Evolutionary conservation across 2,113 vertebrate genomes (phyloP), one percentile per base, ranked within the genome.

Genomic region (Thunnus thynnus): DNA sequence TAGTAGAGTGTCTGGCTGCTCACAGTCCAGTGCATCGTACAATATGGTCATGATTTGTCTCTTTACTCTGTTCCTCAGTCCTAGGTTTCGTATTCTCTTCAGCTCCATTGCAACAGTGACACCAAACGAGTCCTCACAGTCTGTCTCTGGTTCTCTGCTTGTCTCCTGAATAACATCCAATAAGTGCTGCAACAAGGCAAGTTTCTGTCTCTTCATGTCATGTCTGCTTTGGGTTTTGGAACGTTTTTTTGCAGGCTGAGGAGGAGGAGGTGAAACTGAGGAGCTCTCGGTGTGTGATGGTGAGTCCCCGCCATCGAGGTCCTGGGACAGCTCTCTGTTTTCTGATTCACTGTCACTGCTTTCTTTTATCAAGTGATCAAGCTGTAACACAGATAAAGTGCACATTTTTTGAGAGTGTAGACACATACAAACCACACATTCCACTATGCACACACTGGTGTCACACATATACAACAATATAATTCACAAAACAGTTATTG

Each of bases 21-120:
- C 63, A 25, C 52, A 76, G 41, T 66, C 73, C 1, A 66, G 17
- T 5, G 62, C 52, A 13, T 76, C 62, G 8, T 48, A 66, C 10
- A 64, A 14, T 2, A 55, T 6, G 1, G 17, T 57, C 62, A 57
- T 65, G 9, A 55, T 75, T 13, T 64, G 48, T 44, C 60, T 54
- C 13, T 64, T 54, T 11, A 63, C 58, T 4, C 20, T 44, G 50
- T 52, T 54, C 72, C 72, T 74, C 50, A 65, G 61, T 0, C 6
- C 11, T 0, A 13, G 51, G 51, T 22, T 64, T 6, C 22, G 22
- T 14, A 65, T 47, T 18, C 50, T 74, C 51, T 48, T 76, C 62
- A 57, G 51, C 20, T 41, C 36, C 36, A 41, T 41, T 1, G 63
- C 36, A 1, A 65, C 61, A 46, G 61, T 56, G 51, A 56, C 61